Percentiles rank a stretch among this genome's conserved stretches.
phyloP scores from a whole-genome alignment of 2,113 vertebrate genomes.

The Megaceryle torquata region DNA sequence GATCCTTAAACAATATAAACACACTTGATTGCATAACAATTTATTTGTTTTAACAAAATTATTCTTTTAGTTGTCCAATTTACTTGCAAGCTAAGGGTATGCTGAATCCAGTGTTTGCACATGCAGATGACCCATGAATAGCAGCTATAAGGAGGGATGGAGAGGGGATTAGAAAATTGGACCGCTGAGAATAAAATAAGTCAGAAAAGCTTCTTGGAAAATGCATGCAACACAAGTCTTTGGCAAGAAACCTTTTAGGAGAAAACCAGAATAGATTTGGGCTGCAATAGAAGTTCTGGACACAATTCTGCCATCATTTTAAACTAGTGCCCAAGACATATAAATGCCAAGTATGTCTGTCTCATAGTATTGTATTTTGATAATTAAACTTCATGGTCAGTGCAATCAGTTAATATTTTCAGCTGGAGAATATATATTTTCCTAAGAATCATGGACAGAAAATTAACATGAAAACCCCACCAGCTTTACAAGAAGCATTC shows the following conservation, averaged over 20 bases:
- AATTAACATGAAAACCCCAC: background rate
- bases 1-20: background rate
- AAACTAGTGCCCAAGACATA: background rate
- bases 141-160: background rate
- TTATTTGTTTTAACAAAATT: background rate
- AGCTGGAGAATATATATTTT: background rate
- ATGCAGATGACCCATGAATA: background rate
- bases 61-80: background rate
- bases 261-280: background rate
- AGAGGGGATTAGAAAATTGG: background rate
- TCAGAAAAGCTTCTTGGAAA: background rate
- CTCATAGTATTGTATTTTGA: background rate
- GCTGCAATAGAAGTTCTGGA: background rate
- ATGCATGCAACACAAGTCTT: background rate
- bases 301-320: background rate
- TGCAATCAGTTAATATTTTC: background rate
- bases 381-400: background rate
- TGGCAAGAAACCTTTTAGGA: background rate
- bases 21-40: background rate
- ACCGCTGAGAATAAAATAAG: background rate
- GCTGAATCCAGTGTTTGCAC: rapidly evolving
- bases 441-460: background rate
- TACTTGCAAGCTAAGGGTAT: background rate
- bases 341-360: background rate
- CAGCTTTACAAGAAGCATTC: background rate